Evolutionary conservation across 2,113 vertebrate species (phyloP).

Genomic region (Chauna torquata): DNA sequence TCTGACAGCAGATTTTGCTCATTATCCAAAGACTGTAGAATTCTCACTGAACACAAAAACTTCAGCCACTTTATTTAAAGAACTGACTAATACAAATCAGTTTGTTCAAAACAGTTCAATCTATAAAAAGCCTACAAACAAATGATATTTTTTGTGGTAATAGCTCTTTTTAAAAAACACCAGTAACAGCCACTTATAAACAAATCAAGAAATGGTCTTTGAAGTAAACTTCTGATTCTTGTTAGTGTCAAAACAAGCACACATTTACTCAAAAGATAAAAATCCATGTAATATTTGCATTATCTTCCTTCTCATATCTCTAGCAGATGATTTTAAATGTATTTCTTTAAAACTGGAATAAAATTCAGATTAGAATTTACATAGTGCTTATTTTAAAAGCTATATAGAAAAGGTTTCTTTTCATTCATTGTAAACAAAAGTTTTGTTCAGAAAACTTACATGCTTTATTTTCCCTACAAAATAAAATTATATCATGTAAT

Average conservation of each 20-base stretch:
- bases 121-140: neutral
- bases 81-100: neutral
- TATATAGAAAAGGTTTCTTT: neutral
- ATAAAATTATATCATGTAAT: constrained; percentile 45
- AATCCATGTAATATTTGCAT: neutral
- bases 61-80: neutral
- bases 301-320: neutral
- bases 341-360: neutral
- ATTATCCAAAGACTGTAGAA: neutral
- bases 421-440: neutral
- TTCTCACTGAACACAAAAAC: neutral
- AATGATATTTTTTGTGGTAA: rapidly evolving
- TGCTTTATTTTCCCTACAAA: constrained; percentile 51
- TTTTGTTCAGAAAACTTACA: constrained; percentile 35
- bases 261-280: neutral
- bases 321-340: neutral
- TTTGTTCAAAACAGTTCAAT: neutral
- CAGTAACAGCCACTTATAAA: neutral
- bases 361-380: neutral
- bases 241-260: neutral
- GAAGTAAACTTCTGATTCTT: neutral
- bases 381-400: neutral
- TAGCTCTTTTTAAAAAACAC: neutral
- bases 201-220: neutral
- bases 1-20: neutral